A percentile compares a stretch with the other conserved stretches of the same genome.
These are phyloP conservation scores for Tachycineta bicolor DNA, from an alignment of 2,113 vertebrate genomes.

Conservation along the genomic window DNA sequence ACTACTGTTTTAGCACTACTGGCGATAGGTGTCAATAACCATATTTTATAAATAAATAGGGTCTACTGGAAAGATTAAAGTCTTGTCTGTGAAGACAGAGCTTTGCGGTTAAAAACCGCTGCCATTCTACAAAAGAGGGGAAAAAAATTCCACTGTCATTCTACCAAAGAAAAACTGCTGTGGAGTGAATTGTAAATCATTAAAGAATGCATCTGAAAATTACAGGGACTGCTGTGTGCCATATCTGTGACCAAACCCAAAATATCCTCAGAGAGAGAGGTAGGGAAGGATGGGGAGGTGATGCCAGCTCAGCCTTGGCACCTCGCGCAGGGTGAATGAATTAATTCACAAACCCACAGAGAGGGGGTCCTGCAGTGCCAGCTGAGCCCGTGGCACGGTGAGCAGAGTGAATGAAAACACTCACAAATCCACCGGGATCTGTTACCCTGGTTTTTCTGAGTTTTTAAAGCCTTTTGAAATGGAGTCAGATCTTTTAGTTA, in stretches of 20 bases:
- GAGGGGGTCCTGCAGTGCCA: no score
- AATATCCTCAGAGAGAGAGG: not conserved
- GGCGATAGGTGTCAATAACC: not conserved
- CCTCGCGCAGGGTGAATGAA: no score
- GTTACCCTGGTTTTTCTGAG: no score
- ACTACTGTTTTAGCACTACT: not conserved
- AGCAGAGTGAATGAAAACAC: no score
- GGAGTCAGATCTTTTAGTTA: no score
- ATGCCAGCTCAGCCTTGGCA: no score
- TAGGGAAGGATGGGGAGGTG: not conserved
- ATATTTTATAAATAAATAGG: not conserved
- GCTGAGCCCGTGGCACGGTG: no score
- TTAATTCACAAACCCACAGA: no score
- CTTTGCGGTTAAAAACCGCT: not conserved
- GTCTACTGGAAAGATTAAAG: not conserved
- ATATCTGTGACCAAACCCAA: not conserved
- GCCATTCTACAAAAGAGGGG: not conserved
- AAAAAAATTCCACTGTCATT: not conserved
- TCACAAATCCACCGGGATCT: no score
- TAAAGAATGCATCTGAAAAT: not conserved
- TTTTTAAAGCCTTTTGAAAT: no score
- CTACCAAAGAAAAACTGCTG: not conserved
- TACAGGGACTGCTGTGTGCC: not conserved
- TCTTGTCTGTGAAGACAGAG: not conserved
- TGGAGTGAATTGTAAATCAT: not conserved